Evolutionary conservation across 2,888 invertebrate genomes (phyloP).

Genomic region (Xanthorhoe designata): DNA sequence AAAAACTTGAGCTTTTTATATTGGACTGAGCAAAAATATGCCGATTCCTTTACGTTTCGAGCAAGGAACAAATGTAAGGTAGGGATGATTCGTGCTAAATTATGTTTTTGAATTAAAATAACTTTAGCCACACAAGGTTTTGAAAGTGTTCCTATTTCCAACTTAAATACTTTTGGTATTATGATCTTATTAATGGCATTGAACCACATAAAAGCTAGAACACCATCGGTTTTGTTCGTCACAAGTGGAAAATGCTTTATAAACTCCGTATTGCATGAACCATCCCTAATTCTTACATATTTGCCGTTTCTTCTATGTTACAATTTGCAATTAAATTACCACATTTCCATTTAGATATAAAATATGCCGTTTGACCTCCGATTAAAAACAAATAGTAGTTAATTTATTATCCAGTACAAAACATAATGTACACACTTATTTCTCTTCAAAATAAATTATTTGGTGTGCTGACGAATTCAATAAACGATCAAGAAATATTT

Average conservation of each 20-base stretch:
- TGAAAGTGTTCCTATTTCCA: no score
- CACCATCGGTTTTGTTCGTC: no score
- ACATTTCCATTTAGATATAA: neutral
- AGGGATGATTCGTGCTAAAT: neutral
- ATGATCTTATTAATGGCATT: no score
- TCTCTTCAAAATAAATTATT: neutral
- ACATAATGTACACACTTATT: neutral
- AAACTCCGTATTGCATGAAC: neutral
- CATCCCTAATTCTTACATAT: neutral
- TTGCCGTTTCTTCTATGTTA: neutral
- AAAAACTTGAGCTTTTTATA: neutral
- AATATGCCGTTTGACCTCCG: no score
- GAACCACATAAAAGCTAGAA: no score
- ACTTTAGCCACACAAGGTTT: no score
- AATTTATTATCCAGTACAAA: no score
- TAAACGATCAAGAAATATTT: no score
- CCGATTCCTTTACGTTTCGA: neutral
- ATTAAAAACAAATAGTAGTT: no score
- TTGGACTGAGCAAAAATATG: neutral
- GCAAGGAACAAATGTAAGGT: neutral
- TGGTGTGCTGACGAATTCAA: no score
- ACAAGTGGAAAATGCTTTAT: no score
- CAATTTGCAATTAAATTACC: slow-evolving; percentile 7
- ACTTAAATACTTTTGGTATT: no score
- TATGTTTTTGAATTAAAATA: neutral